Evolutionary conservation across 2,888 invertebrate genomes (phyloP).

Genomic region (Hyppa rectilinea): DNA sequence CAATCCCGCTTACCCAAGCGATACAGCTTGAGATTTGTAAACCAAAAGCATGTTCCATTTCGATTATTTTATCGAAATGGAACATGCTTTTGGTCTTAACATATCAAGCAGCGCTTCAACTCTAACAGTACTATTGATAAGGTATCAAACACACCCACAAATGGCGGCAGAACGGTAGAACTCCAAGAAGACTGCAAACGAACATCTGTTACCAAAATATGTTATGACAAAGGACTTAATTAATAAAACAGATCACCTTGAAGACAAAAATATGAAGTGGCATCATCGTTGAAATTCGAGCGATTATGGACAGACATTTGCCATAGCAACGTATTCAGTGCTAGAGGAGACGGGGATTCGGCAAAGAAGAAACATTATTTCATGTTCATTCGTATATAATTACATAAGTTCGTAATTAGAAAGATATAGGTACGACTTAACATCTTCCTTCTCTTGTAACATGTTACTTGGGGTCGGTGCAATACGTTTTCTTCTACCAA

Average conservation of each 20-base stretch:
- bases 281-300: constrained; percentile 17
- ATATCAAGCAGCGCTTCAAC: neutral
- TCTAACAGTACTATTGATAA: neutral
- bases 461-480: no score
- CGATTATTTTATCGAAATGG: no score
- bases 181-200: neutral
- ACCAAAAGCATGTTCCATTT: no score
- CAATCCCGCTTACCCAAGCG: no score
- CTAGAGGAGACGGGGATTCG: neutral
- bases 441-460: no score
- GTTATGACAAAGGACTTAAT: constrained; percentile 16
- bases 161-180: neutral
- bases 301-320: neutral
- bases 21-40: no score
- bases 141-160: neutral
- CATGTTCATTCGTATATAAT: neutral
- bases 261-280: constrained; percentile 18
- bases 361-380: neutral
- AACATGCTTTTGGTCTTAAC: neutral
- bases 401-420: neutral
- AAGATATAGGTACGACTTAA: neutral
- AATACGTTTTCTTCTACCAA: no score
- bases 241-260: constrained; percentile 30
- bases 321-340: neutral
- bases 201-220: constrained; percentile 29